Evolutionary conservation across 1,140 invertebrate species (phyloP).

Genomic region (Megalopta genalis): DNA sequence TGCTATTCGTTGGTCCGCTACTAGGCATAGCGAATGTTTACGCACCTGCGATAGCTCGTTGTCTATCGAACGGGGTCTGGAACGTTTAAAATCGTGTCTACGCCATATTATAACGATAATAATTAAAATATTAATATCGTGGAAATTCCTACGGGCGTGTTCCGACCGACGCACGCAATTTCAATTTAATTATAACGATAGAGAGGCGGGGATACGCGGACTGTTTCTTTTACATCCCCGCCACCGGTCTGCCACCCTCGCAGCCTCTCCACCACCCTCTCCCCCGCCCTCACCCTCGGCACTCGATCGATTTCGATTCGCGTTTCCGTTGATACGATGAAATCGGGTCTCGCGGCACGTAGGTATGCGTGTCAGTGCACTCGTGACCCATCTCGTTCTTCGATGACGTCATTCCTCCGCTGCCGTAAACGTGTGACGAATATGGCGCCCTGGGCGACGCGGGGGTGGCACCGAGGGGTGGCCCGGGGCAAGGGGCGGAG

Average conservation of each 20-base stretch:
- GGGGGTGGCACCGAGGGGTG: neutral
- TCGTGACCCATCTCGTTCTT: constrained; percentile 46
- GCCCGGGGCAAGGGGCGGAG: constrained; percentile 25
- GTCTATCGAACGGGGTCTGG: neutral
- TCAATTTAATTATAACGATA: constrained; percentile 34
- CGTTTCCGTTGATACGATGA: constrained; percentile 39
- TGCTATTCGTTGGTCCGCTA: too few species aligned
- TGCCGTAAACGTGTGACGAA: constrained; percentile 48
- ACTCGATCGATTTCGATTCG: constrained; percentile 41
- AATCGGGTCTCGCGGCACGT: constrained; percentile 42
- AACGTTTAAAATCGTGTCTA: neutral
- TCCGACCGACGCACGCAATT: constrained; percentile 5
- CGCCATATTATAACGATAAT: too few species aligned
- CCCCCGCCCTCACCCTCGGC: neutral
- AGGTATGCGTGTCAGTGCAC: constrained; percentile 48
- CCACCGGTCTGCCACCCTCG: neutral
- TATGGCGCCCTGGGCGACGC: constrained; percentile 38
- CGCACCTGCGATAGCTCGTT: neutral
- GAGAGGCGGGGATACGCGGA: neutral
- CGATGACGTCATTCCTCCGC: constrained; percentile 45
- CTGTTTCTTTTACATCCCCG: neutral
- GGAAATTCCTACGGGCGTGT: constrained; percentile 4
- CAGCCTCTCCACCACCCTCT: neutral
- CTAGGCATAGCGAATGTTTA: too few species aligned
- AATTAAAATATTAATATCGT: constrained; percentile 25